Evolutionary conservation across 2,888 invertebrate species (phyloP).

Genomic region (Hanleya hanleyi): DNA sequence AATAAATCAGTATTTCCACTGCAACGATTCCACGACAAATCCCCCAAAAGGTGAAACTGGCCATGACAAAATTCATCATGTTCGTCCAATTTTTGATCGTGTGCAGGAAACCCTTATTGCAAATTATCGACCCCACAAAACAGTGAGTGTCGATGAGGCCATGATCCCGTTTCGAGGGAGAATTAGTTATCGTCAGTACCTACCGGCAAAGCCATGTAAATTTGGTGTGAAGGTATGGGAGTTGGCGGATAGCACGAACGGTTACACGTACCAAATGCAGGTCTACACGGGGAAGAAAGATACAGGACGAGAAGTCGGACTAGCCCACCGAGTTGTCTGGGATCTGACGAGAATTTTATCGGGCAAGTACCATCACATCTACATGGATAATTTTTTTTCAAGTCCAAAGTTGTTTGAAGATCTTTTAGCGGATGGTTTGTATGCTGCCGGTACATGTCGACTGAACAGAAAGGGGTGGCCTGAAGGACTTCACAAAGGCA

Average conservation of each 20-base stretch:
- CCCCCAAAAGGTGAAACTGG: slow-evolving; percentile 1
- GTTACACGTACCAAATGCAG: neutral
- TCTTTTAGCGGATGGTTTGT: neutral
- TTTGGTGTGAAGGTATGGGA: slow-evolving; percentile 4
- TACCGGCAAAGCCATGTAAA: slow-evolving; percentile 12
- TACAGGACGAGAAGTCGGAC: neutral
- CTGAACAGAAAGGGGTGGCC: neutral
- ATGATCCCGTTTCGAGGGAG: slow-evolving; percentile 3
- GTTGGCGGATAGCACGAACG: neutral
- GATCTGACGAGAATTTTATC: neutral
- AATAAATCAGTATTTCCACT: neutral
- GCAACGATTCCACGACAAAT: neutral
- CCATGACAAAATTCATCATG: neutral
- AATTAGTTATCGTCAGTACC: neutral
- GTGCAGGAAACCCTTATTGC: too few species aligned
- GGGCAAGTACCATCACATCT: slow-evolving; percentile 5
- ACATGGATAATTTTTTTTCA: slow-evolving; percentile 14
- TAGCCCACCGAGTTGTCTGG: slow-evolving; percentile 1
- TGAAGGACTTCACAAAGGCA: neutral
- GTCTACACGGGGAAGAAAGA: slow-evolving; percentile 11
- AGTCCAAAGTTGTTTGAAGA: neutral
- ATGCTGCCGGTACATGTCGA: neutral
- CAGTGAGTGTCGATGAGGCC: neutral
- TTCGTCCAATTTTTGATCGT: neutral
- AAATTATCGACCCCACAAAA: too few species aligned